phyloP scores from a whole-genome alignment of 2,113 vertebrate species.

The Malurus cyaneus region DNA sequence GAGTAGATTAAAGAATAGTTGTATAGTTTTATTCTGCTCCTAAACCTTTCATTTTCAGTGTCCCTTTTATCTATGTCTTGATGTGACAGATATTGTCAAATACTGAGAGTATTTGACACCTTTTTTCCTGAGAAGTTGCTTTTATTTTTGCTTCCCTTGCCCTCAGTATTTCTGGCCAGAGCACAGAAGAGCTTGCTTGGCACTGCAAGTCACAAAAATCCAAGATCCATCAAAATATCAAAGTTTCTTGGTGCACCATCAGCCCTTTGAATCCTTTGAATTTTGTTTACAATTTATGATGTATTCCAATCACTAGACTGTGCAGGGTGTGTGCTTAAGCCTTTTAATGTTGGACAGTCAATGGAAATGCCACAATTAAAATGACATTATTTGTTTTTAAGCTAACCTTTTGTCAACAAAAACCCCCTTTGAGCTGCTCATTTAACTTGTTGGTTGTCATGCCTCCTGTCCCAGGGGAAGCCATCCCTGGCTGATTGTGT shows the following conservation, averaged over 20 bases:
- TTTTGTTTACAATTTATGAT: neutral
- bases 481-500: neutral
- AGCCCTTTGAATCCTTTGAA: neutral
- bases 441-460: neutral
- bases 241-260: neutral
- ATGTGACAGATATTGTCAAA: neutral
- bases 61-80: neutral
- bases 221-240: neutral
- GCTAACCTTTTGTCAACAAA: neutral
- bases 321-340: neutral
- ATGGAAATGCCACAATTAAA: neutral
- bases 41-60: neutral
- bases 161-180: neutral
- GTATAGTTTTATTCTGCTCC: neutral
- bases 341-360: neutral
- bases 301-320: neutral
- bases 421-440: neutral
- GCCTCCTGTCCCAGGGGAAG: neutral
- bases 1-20: neutral
- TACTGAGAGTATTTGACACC: neutral
- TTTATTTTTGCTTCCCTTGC: neutral
- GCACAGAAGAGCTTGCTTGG: neutral
- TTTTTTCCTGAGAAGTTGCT: neutral
- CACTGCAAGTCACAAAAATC: neutral
- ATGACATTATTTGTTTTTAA: constrained; percentile 23